Base-by-base conservation (phyloP, 2,113 vertebrate species). In the Mola mola region DNA sequence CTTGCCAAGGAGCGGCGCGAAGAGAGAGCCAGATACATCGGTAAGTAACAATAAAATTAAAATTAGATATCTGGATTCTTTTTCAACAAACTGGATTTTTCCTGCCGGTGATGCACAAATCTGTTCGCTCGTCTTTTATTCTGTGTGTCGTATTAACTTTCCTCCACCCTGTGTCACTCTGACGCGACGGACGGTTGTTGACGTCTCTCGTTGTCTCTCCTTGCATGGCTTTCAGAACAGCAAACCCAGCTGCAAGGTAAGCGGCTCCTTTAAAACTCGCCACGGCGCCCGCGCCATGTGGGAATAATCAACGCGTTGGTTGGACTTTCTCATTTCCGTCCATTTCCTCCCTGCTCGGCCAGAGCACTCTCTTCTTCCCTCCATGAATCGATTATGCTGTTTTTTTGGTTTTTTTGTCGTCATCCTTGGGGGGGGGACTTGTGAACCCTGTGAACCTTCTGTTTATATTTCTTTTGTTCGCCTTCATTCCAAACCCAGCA, bases 11-110 rank as follows among this genome's bases (percentile, higher is more conserved):
- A 98, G 83, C 90, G 97, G 17, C 87, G 97, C 2, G 96, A 98
- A 83, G 97, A 98, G 36, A 78, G 96, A 24, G 95, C 96, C 86
- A 95, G 93, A 72, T 96, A 97, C 74, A 92, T 98, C 53, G 95
- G 97, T 98, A 66, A 94, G 94, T 64, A 42, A 15, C 6, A 1
- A 34, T 21, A 15, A 52, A 42, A 3, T 1, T 7, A 3, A 5
- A 2, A 5, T 50, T 1, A n/a, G 4, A 6, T n/a, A 8, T 33
- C 9, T 48, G 26, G 29, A 6, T 10, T 40, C 13, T 37, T 15
- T 12, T 5, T 49, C 5, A 26, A 49, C 4, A 10, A 33, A 44
- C n/a, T 25, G 5, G 20, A 34, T 41, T 20, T 41, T 4, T 8
- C 37, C 16, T 16, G 37, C 8, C 9, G 16, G 17, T 40, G 44